Base-by-base conservation (phyloP, 2,113 vertebrate genomes). In the Cheilinus undulatus region DNA sequence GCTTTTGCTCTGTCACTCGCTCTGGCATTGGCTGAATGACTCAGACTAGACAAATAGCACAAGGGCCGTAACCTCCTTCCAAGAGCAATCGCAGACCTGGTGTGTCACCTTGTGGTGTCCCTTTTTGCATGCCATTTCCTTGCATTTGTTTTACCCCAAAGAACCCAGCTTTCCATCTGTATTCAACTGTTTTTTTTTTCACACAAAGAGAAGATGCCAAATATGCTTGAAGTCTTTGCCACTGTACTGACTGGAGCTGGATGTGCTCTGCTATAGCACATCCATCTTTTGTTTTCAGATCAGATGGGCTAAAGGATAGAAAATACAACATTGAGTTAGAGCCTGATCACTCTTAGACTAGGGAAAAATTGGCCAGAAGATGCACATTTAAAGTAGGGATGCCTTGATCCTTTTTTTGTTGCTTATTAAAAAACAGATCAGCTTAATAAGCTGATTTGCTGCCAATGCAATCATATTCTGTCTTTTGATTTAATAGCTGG, bases 1-100 rank as follows among this genome's bases (percentile, higher is more conserved):
- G 79, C 69, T 82, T 78, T 86, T 11, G 10, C 53, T 76, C 63
- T 45, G 74, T 83, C 83, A 73, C 76, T 79, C 73, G 38, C 65
- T 17, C 22, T 58, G 62, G 38, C 74, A 64, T 17, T 49, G 60
- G 61, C 76, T 75, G 27, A 64, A 57, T 89, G 87, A 88, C 27
- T 85, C 81, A 84, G 80, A 76, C 71, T 66, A 83, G 82, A 82
- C 68, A 83, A 84, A 88, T 78, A 67, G 60, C 52, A 53, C 30
- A n/a, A 54, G 45, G 69, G 52, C 59, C 61, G 34, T 56, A 73
- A 82, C 73, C 68, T 63, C 69, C 53, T 79, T 52, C 43, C 34
- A 49, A 50, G 54, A 62, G 43, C 69, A 60, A 68, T 79, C 3
- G 24, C 20, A 17, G 45, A 22, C 59, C 50, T 45, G 23, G 59